Conservation (phyloP, 2,888 invertebrate species). For the Cephus pulcher region DNA sequence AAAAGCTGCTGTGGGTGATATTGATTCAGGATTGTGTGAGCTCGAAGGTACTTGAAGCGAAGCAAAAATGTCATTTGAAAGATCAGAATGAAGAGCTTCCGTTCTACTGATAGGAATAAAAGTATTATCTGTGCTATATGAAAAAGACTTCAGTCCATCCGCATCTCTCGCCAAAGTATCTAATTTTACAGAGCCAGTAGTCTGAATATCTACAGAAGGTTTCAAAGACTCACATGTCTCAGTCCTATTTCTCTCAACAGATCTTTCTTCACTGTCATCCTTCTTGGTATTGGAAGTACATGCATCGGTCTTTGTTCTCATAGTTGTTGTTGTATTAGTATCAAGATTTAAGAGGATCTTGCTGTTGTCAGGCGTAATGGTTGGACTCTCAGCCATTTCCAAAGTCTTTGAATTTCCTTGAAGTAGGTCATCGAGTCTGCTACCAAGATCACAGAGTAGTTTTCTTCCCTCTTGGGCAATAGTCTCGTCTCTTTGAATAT, state of each 20-base stretch:
- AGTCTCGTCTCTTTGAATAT: slow-evolving; percentile 22
- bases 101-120: slow-evolving; percentile 58
- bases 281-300: slow-evolving; percentile 3
- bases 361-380: slow-evolving; percentile 35
- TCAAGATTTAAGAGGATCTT: slow-evolving; percentile 61
- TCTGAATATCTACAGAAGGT: slow-evolving; percentile 2
- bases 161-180: slow-evolving; percentile 20
- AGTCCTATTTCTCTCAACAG: neutral
- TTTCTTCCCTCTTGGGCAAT: slow-evolving; percentile 38
- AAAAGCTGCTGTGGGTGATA: slow-evolving; percentile 83
- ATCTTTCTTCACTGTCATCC: neutral
- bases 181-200: neutral
- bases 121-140: slow-evolving; percentile 56
- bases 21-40: slow-evolving; percentile 71
- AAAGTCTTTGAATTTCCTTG: slow-evolving; percentile 39
- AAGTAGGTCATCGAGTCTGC: slow-evolving; percentile 51
- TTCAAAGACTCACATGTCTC: neutral
- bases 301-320: slow-evolving; percentile 41
- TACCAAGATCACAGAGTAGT: slow-evolving; percentile 51
- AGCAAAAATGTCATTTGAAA: slow-evolving; percentile 73
- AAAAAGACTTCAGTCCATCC: slow-evolving; percentile 46
- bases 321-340: slow-evolving; percentile 61
- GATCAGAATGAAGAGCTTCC: slow-evolving; percentile 67
- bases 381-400: slow-evolving; percentile 38
- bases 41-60: slow-evolving; percentile 71